These are phyloP conservation scores for Hylyphantes graminicola DNA, from an alignment of 1,140 invertebrate genomes.

Conservation along the genomic window DNA sequence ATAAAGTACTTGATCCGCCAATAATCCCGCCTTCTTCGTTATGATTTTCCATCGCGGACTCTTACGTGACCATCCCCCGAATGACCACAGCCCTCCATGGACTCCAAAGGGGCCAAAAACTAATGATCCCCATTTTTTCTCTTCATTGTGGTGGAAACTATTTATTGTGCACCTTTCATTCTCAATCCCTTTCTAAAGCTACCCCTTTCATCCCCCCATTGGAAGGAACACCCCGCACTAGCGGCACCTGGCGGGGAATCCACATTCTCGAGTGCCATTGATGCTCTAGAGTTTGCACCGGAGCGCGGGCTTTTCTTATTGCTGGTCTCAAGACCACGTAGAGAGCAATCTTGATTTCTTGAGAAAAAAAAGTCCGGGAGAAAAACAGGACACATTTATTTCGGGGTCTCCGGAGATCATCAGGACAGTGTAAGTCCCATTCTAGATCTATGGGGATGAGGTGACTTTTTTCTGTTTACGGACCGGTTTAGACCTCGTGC, in stretches of 20 bases:
- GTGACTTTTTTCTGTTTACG: slow-evolving; percentile 35
- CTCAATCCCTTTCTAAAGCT: slow-evolving; percentile 35
- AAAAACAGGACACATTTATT: not conserved
- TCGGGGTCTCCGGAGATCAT: not conserved
- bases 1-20: too few species aligned
- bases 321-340: not conserved
- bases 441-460: slow-evolving; percentile 9
- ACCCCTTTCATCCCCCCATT: slow-evolving; percentile 3
- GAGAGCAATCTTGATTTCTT: not conserved
- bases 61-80: slow-evolving; percentile 11
- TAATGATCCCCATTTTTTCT: slow-evolving; percentile 41
- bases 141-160: slow-evolving; percentile 21
- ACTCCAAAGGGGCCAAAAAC: slow-evolving; percentile 12
- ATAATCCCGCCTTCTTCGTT: not conserved
- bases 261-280: slow-evolving; percentile 13
- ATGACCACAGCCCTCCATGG: too few species aligned
- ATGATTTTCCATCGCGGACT: not conserved
- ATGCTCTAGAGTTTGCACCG: slow-evolving; percentile 18
- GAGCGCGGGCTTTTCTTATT: slow-evolving; percentile 37
- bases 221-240: slow-evolving; percentile 18
- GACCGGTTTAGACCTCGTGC: slow-evolving; percentile 23
- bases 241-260: slow-evolving; percentile 19
- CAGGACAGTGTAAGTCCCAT: slow-evolving; percentile 24
- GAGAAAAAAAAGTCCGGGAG: slow-evolving; percentile 19
- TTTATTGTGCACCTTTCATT: slow-evolving; percentile 41